A percentile compares a stretch with the other conserved stretches of the same genome.
These are phyloP conservation scores for Dicyrtoma fusca DNA, from an alignment of 2,888 invertebrate genomes.

Conservation along the genomic window DNA sequence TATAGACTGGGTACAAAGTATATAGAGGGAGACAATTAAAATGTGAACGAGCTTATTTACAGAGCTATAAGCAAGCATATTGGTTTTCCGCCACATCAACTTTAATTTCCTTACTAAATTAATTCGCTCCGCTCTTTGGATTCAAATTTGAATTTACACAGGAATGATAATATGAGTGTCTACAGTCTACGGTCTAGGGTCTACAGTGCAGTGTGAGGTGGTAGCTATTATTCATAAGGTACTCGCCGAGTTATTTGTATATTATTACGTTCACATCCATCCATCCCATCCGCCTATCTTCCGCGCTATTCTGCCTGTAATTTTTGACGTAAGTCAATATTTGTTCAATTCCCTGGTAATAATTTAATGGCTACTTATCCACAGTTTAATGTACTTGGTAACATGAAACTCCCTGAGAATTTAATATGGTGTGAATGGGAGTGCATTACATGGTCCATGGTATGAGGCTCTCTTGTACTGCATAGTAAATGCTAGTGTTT, in stretches of 20 bases:
- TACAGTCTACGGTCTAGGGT: too few relatives aligned
- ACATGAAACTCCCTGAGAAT: conserved; percentile 15
- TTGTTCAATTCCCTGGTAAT: conserved; percentile 30
- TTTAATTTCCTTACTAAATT: conserved; percentile 34
- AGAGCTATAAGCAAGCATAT: conserved; percentile 11
- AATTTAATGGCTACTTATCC: conserved; percentile 34
- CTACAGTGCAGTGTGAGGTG: too few relatives aligned
- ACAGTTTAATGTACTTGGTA: conserved; percentile 23
- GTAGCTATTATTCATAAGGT: too few relatives aligned
- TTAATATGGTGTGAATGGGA: background rate
- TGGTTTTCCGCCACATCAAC: conserved; percentile 19
- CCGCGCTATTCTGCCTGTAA: background rate
- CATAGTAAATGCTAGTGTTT: too few relatives aligned
- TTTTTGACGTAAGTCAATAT: conserved; percentile 24
- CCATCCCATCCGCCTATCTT: too few relatives aligned
- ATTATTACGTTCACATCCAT: too few relatives aligned
- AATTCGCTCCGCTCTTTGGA: conserved; percentile 29
- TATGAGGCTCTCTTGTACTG: too few relatives aligned
- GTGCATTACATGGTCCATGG: too few relatives aligned
- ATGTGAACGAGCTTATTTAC: conserved; percentile 4
- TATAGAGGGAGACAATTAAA: background rate
- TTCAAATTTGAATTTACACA: conserved; percentile 13
- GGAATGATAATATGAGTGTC: too few relatives aligned
- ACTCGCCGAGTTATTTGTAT: too few relatives aligned
- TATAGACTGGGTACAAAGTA: too few relatives aligned